Conservation (phyloP, 1,140 invertebrate species). For the Parapsyche elsis region DNA sequence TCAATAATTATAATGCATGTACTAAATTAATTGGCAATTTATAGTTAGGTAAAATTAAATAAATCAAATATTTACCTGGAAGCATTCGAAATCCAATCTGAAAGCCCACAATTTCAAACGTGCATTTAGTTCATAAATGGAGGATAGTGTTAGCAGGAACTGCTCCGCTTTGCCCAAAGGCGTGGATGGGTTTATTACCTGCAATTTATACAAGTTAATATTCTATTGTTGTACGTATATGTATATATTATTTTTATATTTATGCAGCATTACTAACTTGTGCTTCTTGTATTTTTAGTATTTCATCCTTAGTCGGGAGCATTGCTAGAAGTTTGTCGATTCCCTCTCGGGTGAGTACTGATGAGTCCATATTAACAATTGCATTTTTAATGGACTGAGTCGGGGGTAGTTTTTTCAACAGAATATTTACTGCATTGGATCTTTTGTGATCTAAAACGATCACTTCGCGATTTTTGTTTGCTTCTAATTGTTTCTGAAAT, state of each 20-base stretch:
- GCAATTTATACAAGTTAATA: conserved; percentile 55
- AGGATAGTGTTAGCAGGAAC: conserved; percentile 94
- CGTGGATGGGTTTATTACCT: conserved; percentile 92
- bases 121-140: conserved; percentile 95
- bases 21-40: conserved; percentile 8
- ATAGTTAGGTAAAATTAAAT: conserved; percentile 24
- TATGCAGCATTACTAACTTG: conserved; percentile 66
- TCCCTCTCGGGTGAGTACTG: conserved; percentile 97
- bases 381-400: conserved; percentile 97
- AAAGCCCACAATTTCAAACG: conserved; percentile 98
- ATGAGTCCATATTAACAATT: conserved; percentile 99
- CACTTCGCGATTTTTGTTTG: conserved; percentile 94
- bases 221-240: too few species aligned
- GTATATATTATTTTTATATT: too few species aligned
- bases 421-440: conserved; percentile 99
- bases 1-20: not conserved
- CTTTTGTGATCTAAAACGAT: conserved; percentile 97
- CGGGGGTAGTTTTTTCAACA: conserved; percentile 98
- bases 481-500: conserved; percentile 88
- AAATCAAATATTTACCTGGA: conserved; percentile 91
- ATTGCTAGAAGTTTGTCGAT: conserved; percentile 98
- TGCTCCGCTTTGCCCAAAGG: conserved; percentile 98
- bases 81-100: conserved; percentile 97
- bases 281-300: conserved; percentile 95
- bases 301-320: conserved; percentile 97